phyloP scores from a whole-genome alignment of 2,113 vertebrate species.

The Melospiza melodia region DNA sequence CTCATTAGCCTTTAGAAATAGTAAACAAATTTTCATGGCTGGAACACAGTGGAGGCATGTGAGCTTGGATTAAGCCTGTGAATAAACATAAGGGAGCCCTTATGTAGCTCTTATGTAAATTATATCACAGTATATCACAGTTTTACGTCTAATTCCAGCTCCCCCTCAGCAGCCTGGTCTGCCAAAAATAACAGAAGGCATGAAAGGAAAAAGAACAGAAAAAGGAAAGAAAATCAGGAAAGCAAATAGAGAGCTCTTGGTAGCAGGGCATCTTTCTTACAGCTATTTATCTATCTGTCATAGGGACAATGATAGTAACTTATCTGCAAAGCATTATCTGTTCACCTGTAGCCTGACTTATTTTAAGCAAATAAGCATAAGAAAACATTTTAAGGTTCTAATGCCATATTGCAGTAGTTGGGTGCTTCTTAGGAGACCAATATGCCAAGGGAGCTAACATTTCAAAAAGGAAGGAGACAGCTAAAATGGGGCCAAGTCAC shows the following conservation, averaged over 20 bases:
- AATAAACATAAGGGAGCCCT: conserved; percentile 73
- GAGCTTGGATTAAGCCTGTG: conserved; percentile 72
- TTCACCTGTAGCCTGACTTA: conserved; percentile 53
- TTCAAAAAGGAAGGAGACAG: conserved; percentile 33
- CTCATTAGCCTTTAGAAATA: conserved; percentile 78
- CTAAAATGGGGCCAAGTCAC: conserved; percentile 26
- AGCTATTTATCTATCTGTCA: conserved; percentile 55
- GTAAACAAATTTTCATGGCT: conserved; percentile 75
- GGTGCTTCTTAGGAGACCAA: neutral
- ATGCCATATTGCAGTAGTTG: neutral
- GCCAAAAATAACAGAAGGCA: conserved; percentile 69
- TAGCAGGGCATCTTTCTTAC: conserved; percentile 43
- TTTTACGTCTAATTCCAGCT: conserved; percentile 69
- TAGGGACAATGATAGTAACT: conserved; percentile 21
- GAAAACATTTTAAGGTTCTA: neutral
- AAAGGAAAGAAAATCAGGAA: conserved; percentile 21
- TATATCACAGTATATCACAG: conserved; percentile 63
- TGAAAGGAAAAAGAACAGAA: neutral
- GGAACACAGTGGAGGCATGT: conserved; percentile 72
- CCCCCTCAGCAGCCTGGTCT: conserved; percentile 59
- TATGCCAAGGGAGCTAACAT: conserved; percentile 3
- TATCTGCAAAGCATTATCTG: conserved; percentile 44
- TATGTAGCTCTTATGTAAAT: conserved; percentile 68
- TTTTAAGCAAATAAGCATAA: neutral
- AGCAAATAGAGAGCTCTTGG: conserved; percentile 46